Conservation (phyloP, 2,888 invertebrate species). For the Mechanitis mazaeus region DNA sequence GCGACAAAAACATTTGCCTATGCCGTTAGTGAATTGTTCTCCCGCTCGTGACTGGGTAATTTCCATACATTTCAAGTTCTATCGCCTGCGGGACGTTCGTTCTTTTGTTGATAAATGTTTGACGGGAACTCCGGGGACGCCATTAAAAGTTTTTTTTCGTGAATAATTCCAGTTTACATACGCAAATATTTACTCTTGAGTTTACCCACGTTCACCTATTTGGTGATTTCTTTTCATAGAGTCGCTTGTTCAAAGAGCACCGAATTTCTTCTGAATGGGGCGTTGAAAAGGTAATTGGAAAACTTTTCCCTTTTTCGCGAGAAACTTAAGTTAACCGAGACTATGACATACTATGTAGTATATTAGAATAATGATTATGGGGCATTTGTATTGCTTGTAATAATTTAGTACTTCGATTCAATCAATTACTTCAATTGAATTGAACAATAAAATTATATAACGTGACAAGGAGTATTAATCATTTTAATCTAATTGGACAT, state of each 20-base stretch:
- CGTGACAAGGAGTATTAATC: too few species aligned
- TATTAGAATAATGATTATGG: not conserved
- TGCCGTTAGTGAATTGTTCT: conserved; percentile 76
- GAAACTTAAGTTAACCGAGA: conserved; percentile 21
- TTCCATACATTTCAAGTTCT: conserved; percentile 77
- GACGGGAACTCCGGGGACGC: conserved; percentile 76
- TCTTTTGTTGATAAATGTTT: conserved; percentile 78
- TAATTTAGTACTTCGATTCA: too few species aligned
- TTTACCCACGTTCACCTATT: conserved; percentile 73
- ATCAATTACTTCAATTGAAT: too few species aligned
- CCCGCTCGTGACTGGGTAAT: conserved; percentile 75
- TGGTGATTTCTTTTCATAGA: conserved; percentile 73
- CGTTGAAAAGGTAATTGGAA: conserved; percentile 70
- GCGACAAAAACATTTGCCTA: conserved; percentile 76
- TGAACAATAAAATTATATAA: too few species aligned
- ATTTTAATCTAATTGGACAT: too few species aligned
- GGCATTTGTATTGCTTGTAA: too few species aligned
- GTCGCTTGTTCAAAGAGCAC: conserved; percentile 63
- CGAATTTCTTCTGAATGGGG: conserved; percentile 57
- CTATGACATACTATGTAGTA: conserved; percentile 1
- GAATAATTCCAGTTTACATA: conserved; percentile 77
- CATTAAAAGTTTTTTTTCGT: conserved; percentile 76
- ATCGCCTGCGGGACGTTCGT: conserved; percentile 77
- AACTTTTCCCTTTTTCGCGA: conserved; percentile 44
- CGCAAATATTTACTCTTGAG: conserved; percentile 75